phyloP scores from a whole-genome alignment of 1,140 invertebrate species.

The Drosophila saltans region DNA sequence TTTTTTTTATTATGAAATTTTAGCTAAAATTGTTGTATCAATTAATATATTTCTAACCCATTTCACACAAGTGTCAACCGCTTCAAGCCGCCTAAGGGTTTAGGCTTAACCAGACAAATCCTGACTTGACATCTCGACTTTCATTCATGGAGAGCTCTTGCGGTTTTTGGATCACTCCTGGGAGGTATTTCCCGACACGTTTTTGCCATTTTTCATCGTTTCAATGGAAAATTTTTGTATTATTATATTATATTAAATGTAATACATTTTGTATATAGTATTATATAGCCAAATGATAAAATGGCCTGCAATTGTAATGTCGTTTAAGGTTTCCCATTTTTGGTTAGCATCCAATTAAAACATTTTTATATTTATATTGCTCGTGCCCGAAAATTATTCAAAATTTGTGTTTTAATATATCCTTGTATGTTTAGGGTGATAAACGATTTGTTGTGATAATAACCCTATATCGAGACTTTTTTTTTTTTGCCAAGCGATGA shows the following conservation, averaged over 20 bases:
- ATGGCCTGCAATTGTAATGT: neutral
- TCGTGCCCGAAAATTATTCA: neutral
- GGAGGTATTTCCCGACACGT: conserved; percentile 25
- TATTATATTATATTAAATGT: conserved; percentile 16
- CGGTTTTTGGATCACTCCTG: neutral
- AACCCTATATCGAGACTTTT: neutral
- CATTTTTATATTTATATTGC: neutral
- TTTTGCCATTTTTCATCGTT: conserved; percentile 49
- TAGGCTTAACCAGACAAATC: conserved; percentile 58
- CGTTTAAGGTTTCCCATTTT: neutral
- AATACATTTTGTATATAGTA: neutral
- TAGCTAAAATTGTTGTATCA: conserved; percentile 13
- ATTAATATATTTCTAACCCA: conserved; percentile 11
- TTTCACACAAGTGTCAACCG: conserved; percentile 50
- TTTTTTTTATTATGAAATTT: conserved; percentile 22
- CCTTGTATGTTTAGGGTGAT: conserved; percentile 4
- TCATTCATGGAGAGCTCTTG: conserved; percentile 46
- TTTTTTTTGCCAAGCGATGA: neutral
- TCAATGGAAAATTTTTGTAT: conserved; percentile 61
- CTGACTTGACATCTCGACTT: conserved; percentile 53
- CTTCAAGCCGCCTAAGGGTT: conserved; percentile 58
- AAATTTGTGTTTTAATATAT: neutral
- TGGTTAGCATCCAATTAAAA: conserved; percentile 12
- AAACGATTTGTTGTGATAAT: conserved; percentile 15
- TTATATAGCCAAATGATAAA: too few species aligned